These are phyloP conservation scores for Rana temporaria DNA, from an alignment of 2,113 vertebrate genomes.

Conservation along the genomic window DNA sequence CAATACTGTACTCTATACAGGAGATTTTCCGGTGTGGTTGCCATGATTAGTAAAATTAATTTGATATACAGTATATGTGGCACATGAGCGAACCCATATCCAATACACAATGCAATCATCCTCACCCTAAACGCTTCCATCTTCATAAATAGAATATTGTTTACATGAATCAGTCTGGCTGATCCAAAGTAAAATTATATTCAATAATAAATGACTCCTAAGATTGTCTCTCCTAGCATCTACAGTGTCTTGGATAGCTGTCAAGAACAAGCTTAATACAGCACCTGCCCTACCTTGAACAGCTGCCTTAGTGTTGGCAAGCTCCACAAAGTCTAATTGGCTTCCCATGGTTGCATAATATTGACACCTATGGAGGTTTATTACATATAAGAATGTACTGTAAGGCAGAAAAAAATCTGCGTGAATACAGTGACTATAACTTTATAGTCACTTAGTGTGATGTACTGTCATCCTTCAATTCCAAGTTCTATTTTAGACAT, in stretches of 20 bases:
- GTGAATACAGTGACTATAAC: neutral
- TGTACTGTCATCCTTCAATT: neutral
- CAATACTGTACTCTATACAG: no score
- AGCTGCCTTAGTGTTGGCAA: slow-evolving; percentile 33
- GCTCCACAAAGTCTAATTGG: slow-evolving; percentile 4
- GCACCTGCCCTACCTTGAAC: slow-evolving; percentile 42
- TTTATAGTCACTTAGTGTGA: neutral
- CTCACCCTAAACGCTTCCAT: neutral
- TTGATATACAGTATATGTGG: neutral
- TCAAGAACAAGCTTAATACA: slow-evolving; percentile 16
- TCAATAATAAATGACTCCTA: slow-evolving; percentile 14
- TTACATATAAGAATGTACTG: neutral
- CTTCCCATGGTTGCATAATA: slow-evolving; percentile 8
- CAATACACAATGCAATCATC: neutral
- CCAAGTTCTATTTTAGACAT: neutral
- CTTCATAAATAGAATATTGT: neutral
- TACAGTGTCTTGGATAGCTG: slow-evolving; percentile 22
- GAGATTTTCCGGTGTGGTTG: no score
- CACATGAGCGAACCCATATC: neutral
- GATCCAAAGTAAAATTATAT: slow-evolving; percentile 3
- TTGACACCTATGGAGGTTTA: neutral
- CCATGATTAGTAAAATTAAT: no score
- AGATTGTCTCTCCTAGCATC: neutral
- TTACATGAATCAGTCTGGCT: neutral
- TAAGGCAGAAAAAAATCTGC: neutral